Evolutionary conservation across 2,113 vertebrate genomes (phyloP), one percentile per base, ranked within the genome.

Genomic region (Glareola pratincola): DNA sequence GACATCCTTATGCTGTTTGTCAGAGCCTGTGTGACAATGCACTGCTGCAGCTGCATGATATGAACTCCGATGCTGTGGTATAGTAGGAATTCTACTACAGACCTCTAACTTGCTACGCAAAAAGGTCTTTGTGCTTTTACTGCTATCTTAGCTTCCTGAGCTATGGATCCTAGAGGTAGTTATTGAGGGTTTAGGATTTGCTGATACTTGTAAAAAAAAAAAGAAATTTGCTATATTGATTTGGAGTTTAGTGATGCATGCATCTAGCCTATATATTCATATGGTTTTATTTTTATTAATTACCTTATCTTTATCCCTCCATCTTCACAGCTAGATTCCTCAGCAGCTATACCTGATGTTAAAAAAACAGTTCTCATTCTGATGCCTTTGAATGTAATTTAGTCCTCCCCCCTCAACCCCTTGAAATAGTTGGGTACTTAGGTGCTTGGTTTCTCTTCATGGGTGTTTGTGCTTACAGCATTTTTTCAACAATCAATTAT

Each of bases 21-120:
- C 17, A 45, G 67, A 71, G 57, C n/a, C 16, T 14, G 17, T n/a
- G 63, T 47, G 51, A 14, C 45, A 34, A 8, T 9, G 19, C 36
- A 5, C 12, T 37, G 27, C 56, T 32, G 19, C 7, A 26, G 23
- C 45, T 71, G 68, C 24, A n/a, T 12, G 51, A 30, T 5, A 3
- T 0, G 1, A 73, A 27, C 3, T 48, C 22, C 36, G 36, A 14
- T 18, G 29, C 17, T 51, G 30, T 63, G 62, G 26, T 37, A 16
- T 12, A 41, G 60, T 8, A 63, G 67, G 43, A 63, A 39, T 76
- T 87, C 47, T 21, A 24, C 74, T 67, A 5, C 29, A 82, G 41
- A 29, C 20, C 37, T 74, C 18, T 4, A 10, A 37, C 37, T 41
- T 91, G n/a, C 64, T 73, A 0, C 54, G 37, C n/a, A 68, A 37